Conservation (phyloP, 2,797 vertebrate genomes). For the Hyperoplus immaculatus region DNA sequence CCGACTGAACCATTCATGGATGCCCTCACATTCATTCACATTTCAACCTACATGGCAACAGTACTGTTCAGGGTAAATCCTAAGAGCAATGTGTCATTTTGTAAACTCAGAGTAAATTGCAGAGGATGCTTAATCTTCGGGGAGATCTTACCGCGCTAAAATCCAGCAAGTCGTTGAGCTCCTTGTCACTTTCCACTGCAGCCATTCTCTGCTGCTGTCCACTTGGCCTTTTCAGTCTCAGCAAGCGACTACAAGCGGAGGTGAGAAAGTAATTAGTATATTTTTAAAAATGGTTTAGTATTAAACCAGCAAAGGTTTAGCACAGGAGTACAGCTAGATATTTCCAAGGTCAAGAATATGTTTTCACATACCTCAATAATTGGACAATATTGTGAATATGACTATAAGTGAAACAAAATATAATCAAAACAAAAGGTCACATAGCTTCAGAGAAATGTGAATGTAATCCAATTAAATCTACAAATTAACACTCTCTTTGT, state of each 20-base stretch:
- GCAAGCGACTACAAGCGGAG: constrained; percentile 78
- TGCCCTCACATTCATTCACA: constrained; percentile 22
- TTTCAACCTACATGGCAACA: not conserved
- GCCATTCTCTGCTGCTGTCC: constrained; percentile 90
- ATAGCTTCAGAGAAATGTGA: not conserved
- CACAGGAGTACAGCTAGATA: not conserved
- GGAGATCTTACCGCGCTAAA: constrained; percentile 94
- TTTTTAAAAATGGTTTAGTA: constrained; percentile 28
- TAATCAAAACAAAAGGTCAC: constrained; percentile 5
- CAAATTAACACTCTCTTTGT: not conserved
- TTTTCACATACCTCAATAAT: constrained; percentile 3
- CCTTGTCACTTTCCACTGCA: constrained; percentile 96
- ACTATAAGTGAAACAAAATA: not conserved
- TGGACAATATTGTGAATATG: not conserved
- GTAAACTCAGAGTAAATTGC: constrained; percentile 17
- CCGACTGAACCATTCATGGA: constrained; percentile 25
- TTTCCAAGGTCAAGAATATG: not conserved
- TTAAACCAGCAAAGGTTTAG: constrained; percentile 9
- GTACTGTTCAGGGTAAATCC: constrained; percentile 11
- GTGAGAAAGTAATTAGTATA: constrained; percentile 56
- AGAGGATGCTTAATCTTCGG: constrained; percentile 43
- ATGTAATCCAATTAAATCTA: not conserved
- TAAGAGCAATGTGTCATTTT: constrained; percentile 11
- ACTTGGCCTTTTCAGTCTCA: constrained; percentile 81
- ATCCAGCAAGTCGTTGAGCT: constrained; percentile 98